A percentile compares a stretch with the other conserved stretches of the same genome.
These are phyloP conservation scores for Porites evermanni DNA, from an alignment of 92 coral and sea anemone species.

Conservation along the genomic window DNA sequence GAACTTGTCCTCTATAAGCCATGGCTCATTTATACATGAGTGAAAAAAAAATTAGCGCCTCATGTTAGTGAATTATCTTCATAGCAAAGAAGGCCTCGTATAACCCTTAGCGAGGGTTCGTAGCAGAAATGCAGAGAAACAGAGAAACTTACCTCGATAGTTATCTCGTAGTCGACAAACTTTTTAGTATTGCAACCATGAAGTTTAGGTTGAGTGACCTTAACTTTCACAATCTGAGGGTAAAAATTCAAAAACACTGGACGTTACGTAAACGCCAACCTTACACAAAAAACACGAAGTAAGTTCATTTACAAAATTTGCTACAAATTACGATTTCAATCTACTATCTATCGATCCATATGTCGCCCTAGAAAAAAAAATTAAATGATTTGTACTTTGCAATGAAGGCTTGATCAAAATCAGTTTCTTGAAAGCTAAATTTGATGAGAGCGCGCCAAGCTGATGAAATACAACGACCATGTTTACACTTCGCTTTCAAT, in stretches of 20 bases:
- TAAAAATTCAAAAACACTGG: background rate
- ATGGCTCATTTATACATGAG: no score
- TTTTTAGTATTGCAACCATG: constrained; percentile 75
- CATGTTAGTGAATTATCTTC: background rate
- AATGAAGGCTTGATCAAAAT: background rate
- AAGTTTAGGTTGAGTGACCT: constrained; percentile 73
- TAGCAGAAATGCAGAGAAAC: no score
- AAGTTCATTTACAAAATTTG: background rate
- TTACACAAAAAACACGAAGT: no score
- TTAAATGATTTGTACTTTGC: background rate
- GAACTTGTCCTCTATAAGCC: no score
- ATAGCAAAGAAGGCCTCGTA: no score
- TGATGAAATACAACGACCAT: background rate
- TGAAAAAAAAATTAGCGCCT: no score
- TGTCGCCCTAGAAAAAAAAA: background rate
- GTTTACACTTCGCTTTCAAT: background rate
- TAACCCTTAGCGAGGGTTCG: no score
- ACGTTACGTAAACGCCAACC: no score
- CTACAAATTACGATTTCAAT: no score
- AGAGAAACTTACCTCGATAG: constrained; percentile 76
- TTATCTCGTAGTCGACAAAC: constrained; percentile 91
- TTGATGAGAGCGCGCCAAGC: background rate
- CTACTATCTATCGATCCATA: no score
- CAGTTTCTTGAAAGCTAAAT: background rate
- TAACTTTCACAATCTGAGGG: constrained; percentile 66